Evolutionary conservation across 2,888 invertebrate genomes (phyloP), one percentile per base, ranked within the genome.

Genomic region (Polyommatus icarus): DNA sequence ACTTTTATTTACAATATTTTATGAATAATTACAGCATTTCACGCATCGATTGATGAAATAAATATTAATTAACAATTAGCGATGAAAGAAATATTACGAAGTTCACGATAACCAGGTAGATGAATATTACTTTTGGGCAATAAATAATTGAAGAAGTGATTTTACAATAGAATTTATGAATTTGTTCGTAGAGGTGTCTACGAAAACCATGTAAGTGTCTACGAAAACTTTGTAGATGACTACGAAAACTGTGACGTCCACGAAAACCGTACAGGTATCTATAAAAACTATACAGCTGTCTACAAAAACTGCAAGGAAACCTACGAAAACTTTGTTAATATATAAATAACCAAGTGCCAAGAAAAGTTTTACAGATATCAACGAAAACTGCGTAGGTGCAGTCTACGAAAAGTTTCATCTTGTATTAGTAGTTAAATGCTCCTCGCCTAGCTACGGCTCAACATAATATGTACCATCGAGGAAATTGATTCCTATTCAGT

Each of bases 1-100:
- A 36, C 46, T 71, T 71, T 71, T 71, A 18, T 71, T 71, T 36
- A 32, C 15, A 71, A 32, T 36, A 46, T 40, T n/a, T 72, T 40
- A 40, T 20, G n/a, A 67, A 67, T 5, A 15, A 59, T 59, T 61
- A 24, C 20, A 20, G 3, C 24, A 12, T 15, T 67, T 67, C 29
- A 67, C 12, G 29, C 61, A 5, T 29, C 3, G 24, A 24, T 67
- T 24, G 12, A 67, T 67, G 24, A 8, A 29, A 24, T 24, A 12
- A 67, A 29, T 67, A 61, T 24, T 67, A 67, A 67, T 8, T 8
- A 59, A 7, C 20, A 20, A 59, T 59, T 18, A 54, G 54, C 54
- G 54, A 54, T 54, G 54, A 54, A 54, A 54, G 54, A 54, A 54
- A 54, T 54, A 54, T 54, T 5, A 46, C 10, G 46, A 46, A 46